A percentile compares a stretch with the other conserved stretches of the same genome.
Conservation (phyloP, 2,797 vertebrate species). For the Lindbergichthys nudifrons region DNA sequence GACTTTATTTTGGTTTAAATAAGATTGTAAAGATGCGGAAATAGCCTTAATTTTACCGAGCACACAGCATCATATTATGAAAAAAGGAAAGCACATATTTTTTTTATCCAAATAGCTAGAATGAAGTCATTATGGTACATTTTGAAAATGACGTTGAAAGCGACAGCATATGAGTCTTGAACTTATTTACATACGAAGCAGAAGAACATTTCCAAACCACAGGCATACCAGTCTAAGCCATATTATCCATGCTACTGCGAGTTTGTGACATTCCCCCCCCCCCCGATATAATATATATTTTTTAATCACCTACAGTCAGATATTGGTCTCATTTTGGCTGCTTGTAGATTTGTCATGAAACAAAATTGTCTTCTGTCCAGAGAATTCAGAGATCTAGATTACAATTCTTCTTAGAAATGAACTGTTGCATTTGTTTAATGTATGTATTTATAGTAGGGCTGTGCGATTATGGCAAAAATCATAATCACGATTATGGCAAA, state of each 20-base stretch:
- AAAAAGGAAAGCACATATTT: not conserved
- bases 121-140: not conserved
- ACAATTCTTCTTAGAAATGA: not conserved
- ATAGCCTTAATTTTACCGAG: not conserved
- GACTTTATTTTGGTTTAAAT: not conserved
- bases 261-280: not conserved
- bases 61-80: not conserved
- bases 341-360: not conserved
- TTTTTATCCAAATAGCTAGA: not conserved
- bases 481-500: too few species aligned
- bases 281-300: not conserved
- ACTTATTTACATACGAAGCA: not conserved
- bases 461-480: too few species aligned
- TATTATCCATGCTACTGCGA: not conserved
- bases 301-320: not conserved
- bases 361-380: not conserved
- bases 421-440: not conserved
- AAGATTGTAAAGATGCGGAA: not conserved
- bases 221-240: not conserved
- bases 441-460: too few species aligned
- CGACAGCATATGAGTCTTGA: not conserved
- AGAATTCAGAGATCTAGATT: not conserved
- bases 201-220: conserved; percentile 10
- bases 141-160: not conserved
- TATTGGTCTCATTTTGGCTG: not conserved